Base-by-base conservation (phyloP, 2,113 vertebrate genomes). In the Chaetodon auriga region DNA sequence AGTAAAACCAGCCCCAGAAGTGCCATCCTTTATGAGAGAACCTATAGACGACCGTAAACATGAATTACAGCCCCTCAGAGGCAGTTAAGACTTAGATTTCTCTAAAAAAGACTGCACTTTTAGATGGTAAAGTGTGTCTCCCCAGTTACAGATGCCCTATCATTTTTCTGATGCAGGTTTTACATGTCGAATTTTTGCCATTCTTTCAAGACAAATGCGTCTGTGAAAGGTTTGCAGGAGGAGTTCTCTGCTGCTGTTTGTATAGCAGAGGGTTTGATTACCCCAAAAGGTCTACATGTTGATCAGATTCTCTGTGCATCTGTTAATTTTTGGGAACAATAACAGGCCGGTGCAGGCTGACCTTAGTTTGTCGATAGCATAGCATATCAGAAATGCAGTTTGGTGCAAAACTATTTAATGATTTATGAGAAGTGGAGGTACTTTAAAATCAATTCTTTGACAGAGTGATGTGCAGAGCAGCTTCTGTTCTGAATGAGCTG, bases 401-500 rank as follows among this genome's bases (percentile, higher is more conserved):
- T 66, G 68, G 46, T 64, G 79, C 38, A 75, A 68, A 69, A 53
- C 18, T 12, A 19, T 63, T 78, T 5, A 72, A 72, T 60, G 15
- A 71, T 79, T 85, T 75, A 41, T 73, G 25, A 74, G 68, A 36
- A 30, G 63, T 14, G 25, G 60, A 43, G 60, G 65, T 55, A 35
- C 65, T 63, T 78, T 38, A 36, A 80, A 81, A 51, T 49, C 54
- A 57, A 19, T 78, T 74, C n/a, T 80, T 69, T 61, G 51, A 75
- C 58, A 49, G 35, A 74, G 45, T 54, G 48, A n/a, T 18, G 25
- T 77, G 9, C 21, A 36, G 23, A 65, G 57, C 48, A 53, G 19
- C 43, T 25, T 35, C 69, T 60, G 51, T 49, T 49, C 7, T 57
- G 30, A 72, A 55, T 25, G 48, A 72, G 45, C 71, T 38, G 35